Base-by-base conservation (phyloP, 2,797 vertebrate species). In the Micromesistius poutassou region DNA sequence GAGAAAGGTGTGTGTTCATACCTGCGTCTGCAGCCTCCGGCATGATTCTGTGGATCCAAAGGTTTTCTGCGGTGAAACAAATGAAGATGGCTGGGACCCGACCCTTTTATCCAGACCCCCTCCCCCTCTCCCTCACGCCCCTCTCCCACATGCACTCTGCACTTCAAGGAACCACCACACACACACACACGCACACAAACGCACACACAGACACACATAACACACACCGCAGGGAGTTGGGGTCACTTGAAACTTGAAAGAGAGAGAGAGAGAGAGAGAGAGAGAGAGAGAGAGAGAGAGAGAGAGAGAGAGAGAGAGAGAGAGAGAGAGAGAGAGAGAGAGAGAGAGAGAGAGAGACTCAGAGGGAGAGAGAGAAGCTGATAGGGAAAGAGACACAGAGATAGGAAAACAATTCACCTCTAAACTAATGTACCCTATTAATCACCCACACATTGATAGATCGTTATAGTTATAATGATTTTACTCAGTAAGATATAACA, bases 51-150 rank as follows among this genome's bases (percentile, higher is more conserved):
- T 30, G 16, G 25, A 89, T 89, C 91, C 89, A 88, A 86, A 83
- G 85, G 88, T 89, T 89, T 91, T 80, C 78, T 87, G 84, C 88
- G 81, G 81, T 89, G 80, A 74, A 78, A 85, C 89, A 85, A 90
- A 87, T 91, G 88, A 78, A 77, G 71, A 80, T 83, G 82, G 72
- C 84, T 76, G 71, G 74, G 75, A 84, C 87, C 84, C 90, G 91
- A 91, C 76, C 91, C 89, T 93, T 92, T 91, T 94, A 92, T 92
- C 92, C 88, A 84, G 84, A 76, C 83, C 86, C 88, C 77, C 91
- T 80, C 81, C 62, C 68, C 28, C 28, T 30, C 68, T 3, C 3
- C 28, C 68, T 30, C 14, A 30, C 68, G 14, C 68, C 13, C 68
- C 68, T 14, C 55, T n/a, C n/a, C 22, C 22, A 2, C 55, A n/a